Evolutionary conservation across 2,113 vertebrate species (phyloP), one percentile per base, ranked within the genome.

Genomic region (Siniperca knerii): DNA sequence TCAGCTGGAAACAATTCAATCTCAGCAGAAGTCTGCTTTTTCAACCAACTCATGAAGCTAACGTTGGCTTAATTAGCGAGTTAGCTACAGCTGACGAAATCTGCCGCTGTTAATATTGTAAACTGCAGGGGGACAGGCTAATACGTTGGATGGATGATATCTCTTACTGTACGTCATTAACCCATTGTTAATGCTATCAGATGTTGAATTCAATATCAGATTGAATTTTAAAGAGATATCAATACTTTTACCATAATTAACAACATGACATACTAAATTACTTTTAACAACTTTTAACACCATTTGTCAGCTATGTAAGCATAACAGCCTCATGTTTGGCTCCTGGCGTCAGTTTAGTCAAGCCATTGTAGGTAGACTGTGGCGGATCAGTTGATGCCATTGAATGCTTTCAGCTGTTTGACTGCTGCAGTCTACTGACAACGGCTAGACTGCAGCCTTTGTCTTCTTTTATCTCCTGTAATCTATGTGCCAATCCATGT

Each of bases 361-460:
- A 40, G 68, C 42, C 8, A 3, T 21, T 71, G 42, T 48, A 58
- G 44, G 76, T 16, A 50, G 72, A 3, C 25, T n/a, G 25, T 8
- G 13, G n/a, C 8, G 2, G 48, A 29, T 78, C 44, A 4, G 81
- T 54, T 82, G 25, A 61, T 12, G 40, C 35, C 54, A 29, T 44
- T 79, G 60, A 84, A 58, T 60, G 77, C 23, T 84, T 82, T 76
- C 78, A 72, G 78, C 70, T 84, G 66, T 81, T 52, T 48, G 33
- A 65, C 68, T 75, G 50, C 66, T 79, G 18, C 74, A 57, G 54
- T 66, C 23, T 55, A 21, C 62, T 55, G 67, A 79, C 54, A 54
- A 48, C 1, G 2, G 29, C 81, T 33, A 29, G 29, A 67, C 75
- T 21, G 37, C 87, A 65, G 42, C 71, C 77, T 79, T 86, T 69